Conservation (phyloP, 1,140 invertebrate genomes). For the Rhizoglyphus robini region DNA sequence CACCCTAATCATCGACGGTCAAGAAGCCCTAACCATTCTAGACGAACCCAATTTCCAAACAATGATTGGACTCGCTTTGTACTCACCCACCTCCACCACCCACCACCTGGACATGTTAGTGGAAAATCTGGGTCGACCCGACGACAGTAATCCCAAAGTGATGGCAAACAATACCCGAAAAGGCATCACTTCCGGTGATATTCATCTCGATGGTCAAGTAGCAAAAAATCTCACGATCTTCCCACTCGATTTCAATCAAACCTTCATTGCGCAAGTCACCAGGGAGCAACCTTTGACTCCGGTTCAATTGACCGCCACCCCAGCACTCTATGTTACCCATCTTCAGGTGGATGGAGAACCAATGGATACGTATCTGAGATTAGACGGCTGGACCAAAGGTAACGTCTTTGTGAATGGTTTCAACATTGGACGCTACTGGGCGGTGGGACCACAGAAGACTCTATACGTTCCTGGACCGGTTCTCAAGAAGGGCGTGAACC, state of each 20-base stretch:
- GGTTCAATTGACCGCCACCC: background rate
- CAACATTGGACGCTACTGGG: conserved; percentile 47
- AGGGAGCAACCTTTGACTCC: no score
- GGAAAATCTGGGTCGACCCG: conserved; percentile 26
- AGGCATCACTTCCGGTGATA: background rate
- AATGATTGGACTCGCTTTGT: conserved; percentile 21
- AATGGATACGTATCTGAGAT: conserved; percentile 21
- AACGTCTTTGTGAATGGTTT: conserved; percentile 49
- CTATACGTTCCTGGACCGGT: conserved; percentile 39
- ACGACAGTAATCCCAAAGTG: background rate
- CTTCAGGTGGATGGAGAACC: background rate
- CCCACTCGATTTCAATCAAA: background rate
- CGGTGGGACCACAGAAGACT: conserved; percentile 42
- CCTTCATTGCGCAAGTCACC: no score
- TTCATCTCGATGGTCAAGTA: background rate
- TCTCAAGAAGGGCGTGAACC: conserved; percentile 19
- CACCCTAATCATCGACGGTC: conserved; percentile 3
- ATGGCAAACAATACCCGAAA: background rate
- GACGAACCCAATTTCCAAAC: background rate
- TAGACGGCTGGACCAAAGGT: conserved; percentile 31
- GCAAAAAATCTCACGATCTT: background rate
- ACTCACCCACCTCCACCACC: conserved; percentile 11
- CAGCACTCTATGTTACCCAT: background rate
- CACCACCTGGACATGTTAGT: conserved; percentile 23
- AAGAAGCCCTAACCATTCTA: background rate